Base-by-base conservation (phyloP, 2,113 vertebrate genomes). In the Mesitornis unicolor region DNA sequence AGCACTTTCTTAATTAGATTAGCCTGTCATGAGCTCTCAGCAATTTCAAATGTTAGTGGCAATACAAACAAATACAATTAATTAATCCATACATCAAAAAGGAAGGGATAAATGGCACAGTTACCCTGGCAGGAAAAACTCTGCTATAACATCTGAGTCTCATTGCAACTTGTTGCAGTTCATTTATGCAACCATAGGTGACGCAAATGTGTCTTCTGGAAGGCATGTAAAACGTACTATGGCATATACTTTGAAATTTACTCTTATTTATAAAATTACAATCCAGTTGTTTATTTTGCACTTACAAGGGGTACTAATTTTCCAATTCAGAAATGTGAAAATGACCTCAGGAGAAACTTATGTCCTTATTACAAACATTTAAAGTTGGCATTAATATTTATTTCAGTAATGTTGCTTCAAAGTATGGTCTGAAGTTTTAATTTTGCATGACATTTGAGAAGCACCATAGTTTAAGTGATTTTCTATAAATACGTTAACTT, bases 381-480 rank as follows among this genome's bases (percentile, higher is more conserved):
- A 91, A 96, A 88, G 54, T 54, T 97, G 73, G 24, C 79, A 89
- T 86, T 95, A 92, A 96, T 96, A 77, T 94, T 96, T 87, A 67
- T 97, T 97, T 97, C 86, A 79, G 59, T 87, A 93, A 36, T 79
- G 48, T 79, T 88, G 59, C 96, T 97, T 97, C 84, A 97, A 95
- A 96, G 95, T 48, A 24, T 92, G 38, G 82, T 93, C 75, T 96
- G 96, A 97, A 97, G 83, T 95, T 97, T 98, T 97, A 97, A 97
- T 97, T 98, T 97, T 97, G 91, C 82, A 67, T 98, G 96, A 95
- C 95, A 97, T 93, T 96, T 96, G 89, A 97, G 96, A 92, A 91
- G 65, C 74, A 97, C 70, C 84, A 19, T 51, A 95, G 78, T 91
- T 70, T 88, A 94, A 98, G 56, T 88, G 83, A 97, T 97, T 97